Percentiles rank a stretch among this genome's conserved stretches.
Conservation (phyloP, 2,888 invertebrate species). For the Hypomecis punctinalis region DNA sequence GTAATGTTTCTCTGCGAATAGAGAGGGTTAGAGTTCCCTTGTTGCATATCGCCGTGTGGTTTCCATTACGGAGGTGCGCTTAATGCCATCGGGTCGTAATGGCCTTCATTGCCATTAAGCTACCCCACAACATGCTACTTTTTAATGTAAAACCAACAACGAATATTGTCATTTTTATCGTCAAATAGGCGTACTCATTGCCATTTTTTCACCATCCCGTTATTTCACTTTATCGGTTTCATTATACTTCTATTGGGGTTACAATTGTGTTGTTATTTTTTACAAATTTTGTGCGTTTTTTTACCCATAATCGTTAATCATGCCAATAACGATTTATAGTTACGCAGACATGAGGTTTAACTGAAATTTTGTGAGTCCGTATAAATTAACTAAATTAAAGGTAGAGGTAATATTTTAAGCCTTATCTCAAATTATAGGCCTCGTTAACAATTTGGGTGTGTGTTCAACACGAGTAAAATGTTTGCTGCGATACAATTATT, state of each 20-base stretch:
- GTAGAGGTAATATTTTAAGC: constrained; percentile 37
- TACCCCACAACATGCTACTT: constrained; percentile 69
- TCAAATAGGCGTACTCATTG: constrained; percentile 66
- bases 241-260: constrained; percentile 66
- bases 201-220: constrained; percentile 64
- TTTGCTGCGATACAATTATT: constrained; percentile 46
- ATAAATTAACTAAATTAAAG: constrained; percentile 37
- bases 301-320: constrained; percentile 35
- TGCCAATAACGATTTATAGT: constrained; percentile 26
- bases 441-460: constrained; percentile 38
- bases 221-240: constrained; percentile 71
- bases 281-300: constrained; percentile 45
- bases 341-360: constrained; percentile 22
- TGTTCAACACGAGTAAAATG: constrained; percentile 47
- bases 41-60: constrained; percentile 71
- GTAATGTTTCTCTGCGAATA: constrained; percentile 41
- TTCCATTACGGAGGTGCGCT: constrained; percentile 75
- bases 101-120: constrained; percentile 73
- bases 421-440: constrained; percentile 40
- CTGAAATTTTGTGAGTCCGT: constrained; percentile 32
- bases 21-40: constrained; percentile 59
- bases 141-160: constrained; percentile 75
- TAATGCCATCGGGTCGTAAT: constrained; percentile 74
- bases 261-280: constrained; percentile 55
- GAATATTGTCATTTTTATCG: constrained; percentile 72